Conservation (phyloP, 2,888 invertebrate genomes). For the Dimorphilus gyrociliatus region DNA sequence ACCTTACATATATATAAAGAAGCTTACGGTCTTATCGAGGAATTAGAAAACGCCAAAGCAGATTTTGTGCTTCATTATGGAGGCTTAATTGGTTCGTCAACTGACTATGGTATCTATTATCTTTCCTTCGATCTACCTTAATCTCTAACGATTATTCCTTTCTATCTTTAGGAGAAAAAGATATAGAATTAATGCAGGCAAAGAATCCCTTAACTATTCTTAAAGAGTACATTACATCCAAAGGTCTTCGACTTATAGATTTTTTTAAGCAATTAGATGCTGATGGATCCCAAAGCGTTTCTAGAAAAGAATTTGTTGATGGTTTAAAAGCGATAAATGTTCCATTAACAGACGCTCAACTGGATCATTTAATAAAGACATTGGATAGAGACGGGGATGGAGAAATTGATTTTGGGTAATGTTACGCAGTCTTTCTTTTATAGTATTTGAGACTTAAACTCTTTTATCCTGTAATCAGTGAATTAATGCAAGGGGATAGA, state of each 20-base stretch:
- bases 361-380: slow-evolving; percentile 21
- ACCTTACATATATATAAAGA: slow-evolving; percentile 4
- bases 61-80: slow-evolving; percentile 3
- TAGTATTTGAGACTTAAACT: neutral
- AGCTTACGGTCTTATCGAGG: slow-evolving; percentile 1
- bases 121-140: too few species aligned
- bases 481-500: slow-evolving; percentile 3
- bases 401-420: slow-evolving; percentile 26
- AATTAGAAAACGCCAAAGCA: slow-evolving; percentile 1
- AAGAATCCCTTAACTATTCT: slow-evolving; percentile 21
- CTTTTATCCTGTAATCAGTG: neutral
- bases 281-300: slow-evolving; percentile 24
- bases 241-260: slow-evolving; percentile 21
- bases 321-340: slow-evolving; percentile 20
- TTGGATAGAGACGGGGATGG: slow-evolving; percentile 28
- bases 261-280: slow-evolving; percentile 26
- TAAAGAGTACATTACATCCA: slow-evolving; percentile 18
- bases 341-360: slow-evolving; percentile 20
- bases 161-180: too few species aligned
- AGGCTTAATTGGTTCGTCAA: slow-evolving; percentile 3
- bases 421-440: neutral
- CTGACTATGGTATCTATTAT: too few species aligned
- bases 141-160: too few species aligned
- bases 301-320: slow-evolving; percentile 6
- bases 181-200: too few species aligned